These are phyloP conservation scores for Thripadectes ignobilis DNA, from an alignment of 2,797 vertebrate species.

Conservation along the genomic window DNA sequence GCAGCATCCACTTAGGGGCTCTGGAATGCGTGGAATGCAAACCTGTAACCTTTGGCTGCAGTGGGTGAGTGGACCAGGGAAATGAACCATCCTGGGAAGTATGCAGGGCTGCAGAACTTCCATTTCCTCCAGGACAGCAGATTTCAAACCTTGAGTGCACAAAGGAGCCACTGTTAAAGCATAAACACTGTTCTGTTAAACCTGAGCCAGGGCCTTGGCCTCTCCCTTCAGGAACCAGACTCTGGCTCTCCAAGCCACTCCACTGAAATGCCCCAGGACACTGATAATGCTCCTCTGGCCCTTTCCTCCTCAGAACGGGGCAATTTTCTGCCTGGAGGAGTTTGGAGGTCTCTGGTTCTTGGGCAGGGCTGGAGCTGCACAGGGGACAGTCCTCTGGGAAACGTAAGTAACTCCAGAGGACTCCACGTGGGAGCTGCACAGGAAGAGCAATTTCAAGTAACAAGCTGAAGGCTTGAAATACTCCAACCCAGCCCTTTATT, in stretches of 20 bases:
- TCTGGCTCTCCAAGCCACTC: background rate
- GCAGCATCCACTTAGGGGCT: background rate
- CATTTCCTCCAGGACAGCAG: background rate
- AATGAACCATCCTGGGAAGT: background rate
- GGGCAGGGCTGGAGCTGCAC: background rate
- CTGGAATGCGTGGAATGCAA: conserved; percentile 47
- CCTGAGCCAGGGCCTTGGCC: background rate
- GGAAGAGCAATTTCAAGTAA: background rate
- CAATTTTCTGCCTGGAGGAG: background rate
- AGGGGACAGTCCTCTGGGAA: background rate
- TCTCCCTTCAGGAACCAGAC: accelerated
- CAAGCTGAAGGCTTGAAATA: background rate
- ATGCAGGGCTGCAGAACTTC: background rate
- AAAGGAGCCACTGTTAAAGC: background rate
- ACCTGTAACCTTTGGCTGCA: conserved; percentile 33
- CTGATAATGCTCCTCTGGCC: background rate
- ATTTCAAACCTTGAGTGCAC: background rate
- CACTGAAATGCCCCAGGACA: background rate
- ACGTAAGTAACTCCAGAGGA: background rate
- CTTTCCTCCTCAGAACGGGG: background rate
- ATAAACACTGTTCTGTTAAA: background rate
- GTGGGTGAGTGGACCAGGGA: background rate
- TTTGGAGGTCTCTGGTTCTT: background rate
- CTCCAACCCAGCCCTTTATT: background rate
- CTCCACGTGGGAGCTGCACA: background rate